phyloP scores from a whole-genome alignment of 1,140 invertebrate genomes.

The Drosophila bifasciata region DNA sequence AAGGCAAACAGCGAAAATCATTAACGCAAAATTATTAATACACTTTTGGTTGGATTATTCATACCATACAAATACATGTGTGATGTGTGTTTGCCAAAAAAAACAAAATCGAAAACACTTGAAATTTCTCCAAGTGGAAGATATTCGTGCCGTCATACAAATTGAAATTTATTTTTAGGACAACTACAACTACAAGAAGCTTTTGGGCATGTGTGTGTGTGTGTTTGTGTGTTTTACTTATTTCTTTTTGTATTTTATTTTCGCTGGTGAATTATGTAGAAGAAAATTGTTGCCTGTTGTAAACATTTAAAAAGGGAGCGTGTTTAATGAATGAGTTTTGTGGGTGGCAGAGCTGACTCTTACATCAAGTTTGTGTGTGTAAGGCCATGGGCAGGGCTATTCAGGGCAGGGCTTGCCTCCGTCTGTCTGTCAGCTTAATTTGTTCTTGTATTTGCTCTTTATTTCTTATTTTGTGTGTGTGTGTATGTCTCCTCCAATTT shows the following conservation, averaged over 20 bases:
- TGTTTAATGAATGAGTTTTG: constrained; percentile 58
- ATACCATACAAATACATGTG: constrained; percentile 15
- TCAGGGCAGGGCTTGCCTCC: constrained; percentile 33
- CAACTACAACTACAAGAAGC: constrained; percentile 57
- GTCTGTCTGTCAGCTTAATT: constrained; percentile 63
- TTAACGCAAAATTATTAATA: constrained; percentile 53
- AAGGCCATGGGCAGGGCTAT: constrained; percentile 46
- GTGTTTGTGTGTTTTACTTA: constrained; percentile 23
- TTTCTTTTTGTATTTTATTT: constrained; percentile 10
- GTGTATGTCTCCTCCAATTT: constrained; percentile 14
- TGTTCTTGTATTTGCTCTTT: constrained; percentile 35
- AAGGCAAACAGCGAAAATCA: constrained; percentile 35
- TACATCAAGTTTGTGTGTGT: constrained; percentile 23
- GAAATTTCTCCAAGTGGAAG: constrained; percentile 72
- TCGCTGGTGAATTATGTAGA: constrained; percentile 60
- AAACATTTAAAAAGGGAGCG: constrained; percentile 59
- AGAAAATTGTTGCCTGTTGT: constrained; percentile 49
- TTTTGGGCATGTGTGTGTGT: constrained; percentile 1
- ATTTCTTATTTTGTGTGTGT: constrained; percentile 28
- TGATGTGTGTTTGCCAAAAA: constrained; percentile 42
- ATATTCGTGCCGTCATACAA: constrained; percentile 64
- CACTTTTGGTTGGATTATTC: constrained; percentile 29
- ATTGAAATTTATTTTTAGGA: constrained; percentile 78
- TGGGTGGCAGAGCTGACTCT: too few relatives aligned
- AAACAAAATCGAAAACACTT: constrained; percentile 59